Base-by-base conservation (phyloP, 2,113 vertebrate species). In the Phalacrocorax pelagicus region DNA sequence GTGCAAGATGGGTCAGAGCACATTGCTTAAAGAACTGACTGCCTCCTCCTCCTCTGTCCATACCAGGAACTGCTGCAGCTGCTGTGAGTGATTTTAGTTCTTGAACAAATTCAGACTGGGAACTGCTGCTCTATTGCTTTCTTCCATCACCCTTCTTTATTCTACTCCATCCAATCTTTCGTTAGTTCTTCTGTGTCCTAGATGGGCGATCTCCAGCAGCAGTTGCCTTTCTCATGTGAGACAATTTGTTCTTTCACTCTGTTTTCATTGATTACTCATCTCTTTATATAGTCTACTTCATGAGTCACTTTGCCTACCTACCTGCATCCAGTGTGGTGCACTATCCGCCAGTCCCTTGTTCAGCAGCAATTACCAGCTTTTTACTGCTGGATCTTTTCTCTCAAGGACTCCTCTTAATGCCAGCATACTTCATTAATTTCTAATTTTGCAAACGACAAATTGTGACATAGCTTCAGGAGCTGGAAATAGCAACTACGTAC, bases 271-370 rank as follows among this genome's bases (percentile, higher is more conserved):
- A 78, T 83, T 94, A 88, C 63, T 96, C 80, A 92, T 81, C 61
- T 36, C 52, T 94, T 94, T 94, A 92, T 88, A 74, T 59, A 92
- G 81, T 55, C 29, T 70, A 63, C 42, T 83, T 82, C 34, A 79
- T 92, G 92, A 93, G 80, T 96, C 94, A 95, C 54, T 91, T 87
- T 96, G 87, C 84, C 66, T 91, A 57, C 87, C 81, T 93, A 95
- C 77, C 72, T 84, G 86, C 11, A 91, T 86, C 47, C 36, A 83
- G 49, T 2, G 4, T 58, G 61, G 69, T 86, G 36, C 66, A 17
- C 86, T 83, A 73, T 86, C 69, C 65, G 57, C 88, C 86, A 92
- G 57, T 81, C 47, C 42, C 75, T 63, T 58, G 34, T 40, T 95
- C 20, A 1, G 38, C 1, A 0, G 69, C 55, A 96, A 91, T 95